Conservation (phyloP, 2,888 invertebrate species). For the Drosophila kuntzei region DNA sequence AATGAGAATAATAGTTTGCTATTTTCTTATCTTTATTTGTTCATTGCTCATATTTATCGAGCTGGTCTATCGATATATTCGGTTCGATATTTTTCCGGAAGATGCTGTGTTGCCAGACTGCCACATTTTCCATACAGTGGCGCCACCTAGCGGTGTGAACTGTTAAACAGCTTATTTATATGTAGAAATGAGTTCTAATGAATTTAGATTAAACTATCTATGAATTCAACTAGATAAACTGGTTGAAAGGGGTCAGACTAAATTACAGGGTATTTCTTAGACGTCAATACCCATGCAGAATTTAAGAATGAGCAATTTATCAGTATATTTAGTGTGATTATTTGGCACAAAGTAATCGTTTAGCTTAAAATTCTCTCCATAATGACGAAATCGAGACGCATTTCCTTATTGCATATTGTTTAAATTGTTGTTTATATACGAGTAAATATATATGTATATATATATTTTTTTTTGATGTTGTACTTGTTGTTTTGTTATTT, state of each 20-base stretch:
- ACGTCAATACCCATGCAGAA: background rate
- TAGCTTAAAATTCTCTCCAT: conserved; percentile 17
- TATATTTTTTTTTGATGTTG: conserved; percentile 2
- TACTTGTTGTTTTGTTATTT: conserved; percentile 21
- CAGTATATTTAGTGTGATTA: background rate
- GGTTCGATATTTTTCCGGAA: too few species aligned
- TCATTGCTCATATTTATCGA: too few species aligned
- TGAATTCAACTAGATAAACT: too few species aligned
- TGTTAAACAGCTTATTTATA: too few species aligned
- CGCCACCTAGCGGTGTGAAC: background rate
- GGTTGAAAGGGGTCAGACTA: too few species aligned
- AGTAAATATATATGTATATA: background rate
- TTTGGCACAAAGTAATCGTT: conserved; percentile 25
- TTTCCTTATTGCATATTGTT: conserved; percentile 62
- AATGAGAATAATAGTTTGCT: too few species aligned
- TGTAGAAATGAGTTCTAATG: background rate
- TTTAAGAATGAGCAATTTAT: conserved; percentile 12
- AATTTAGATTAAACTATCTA: background rate
- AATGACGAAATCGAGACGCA: conserved; percentile 26
- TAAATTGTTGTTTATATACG: background rate
- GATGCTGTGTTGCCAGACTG: too few species aligned
- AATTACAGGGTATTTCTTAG: background rate
- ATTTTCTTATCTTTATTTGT: too few species aligned
- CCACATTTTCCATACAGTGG: background rate
- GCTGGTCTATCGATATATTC: too few species aligned